These are phyloP conservation scores for Campodea augens DNA, from an alignment of 1,140 invertebrate genomes.

Conservation along the genomic window DNA sequence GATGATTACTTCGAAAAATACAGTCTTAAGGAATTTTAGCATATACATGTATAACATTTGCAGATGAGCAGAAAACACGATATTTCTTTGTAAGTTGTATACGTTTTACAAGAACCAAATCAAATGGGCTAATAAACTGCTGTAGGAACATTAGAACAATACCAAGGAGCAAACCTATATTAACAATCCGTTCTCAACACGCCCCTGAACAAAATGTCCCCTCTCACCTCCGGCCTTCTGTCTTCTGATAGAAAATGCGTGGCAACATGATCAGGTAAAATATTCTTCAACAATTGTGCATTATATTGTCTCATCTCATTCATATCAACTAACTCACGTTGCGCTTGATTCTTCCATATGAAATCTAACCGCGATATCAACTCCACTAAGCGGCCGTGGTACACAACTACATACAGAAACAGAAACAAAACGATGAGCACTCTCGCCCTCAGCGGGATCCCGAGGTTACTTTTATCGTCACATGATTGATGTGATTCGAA, in stretches of 20 bases:
- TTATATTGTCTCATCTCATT: constrained; percentile 68
- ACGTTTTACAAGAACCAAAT: too few relatives aligned
- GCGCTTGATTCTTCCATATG: constrained; percentile 84
- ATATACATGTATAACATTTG: too few relatives aligned
- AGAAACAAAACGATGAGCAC: constrained; percentile 61
- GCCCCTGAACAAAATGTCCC: too few relatives aligned
- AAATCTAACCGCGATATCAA: constrained; percentile 80
- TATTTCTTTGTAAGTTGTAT: too few relatives aligned
- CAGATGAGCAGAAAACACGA: too few relatives aligned
- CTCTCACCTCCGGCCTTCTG: constrained; percentile 46
- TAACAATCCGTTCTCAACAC: too few relatives aligned
- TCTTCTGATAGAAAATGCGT: constrained; percentile 72
- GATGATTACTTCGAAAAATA: too few relatives aligned
- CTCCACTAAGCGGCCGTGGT: constrained; percentile 77
- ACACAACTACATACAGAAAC: constrained; percentile 70
- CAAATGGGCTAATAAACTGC: too few relatives aligned
- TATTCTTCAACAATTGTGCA: constrained; percentile 71
- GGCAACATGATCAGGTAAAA: constrained; percentile 89
- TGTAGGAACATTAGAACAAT: too few relatives aligned
- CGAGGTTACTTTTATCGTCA: background rate
- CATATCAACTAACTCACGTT: constrained; percentile 79
- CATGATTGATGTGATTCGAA: background rate
- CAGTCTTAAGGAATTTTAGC: too few relatives aligned
- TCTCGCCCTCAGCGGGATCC: constrained; percentile 34
- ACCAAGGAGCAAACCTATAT: too few relatives aligned